A percentile compares a stretch with the other conserved stretches of the same genome.
phyloP scores from a whole-genome alignment of 2,888 invertebrate genomes.

The Nemurella pictetii region DNA sequence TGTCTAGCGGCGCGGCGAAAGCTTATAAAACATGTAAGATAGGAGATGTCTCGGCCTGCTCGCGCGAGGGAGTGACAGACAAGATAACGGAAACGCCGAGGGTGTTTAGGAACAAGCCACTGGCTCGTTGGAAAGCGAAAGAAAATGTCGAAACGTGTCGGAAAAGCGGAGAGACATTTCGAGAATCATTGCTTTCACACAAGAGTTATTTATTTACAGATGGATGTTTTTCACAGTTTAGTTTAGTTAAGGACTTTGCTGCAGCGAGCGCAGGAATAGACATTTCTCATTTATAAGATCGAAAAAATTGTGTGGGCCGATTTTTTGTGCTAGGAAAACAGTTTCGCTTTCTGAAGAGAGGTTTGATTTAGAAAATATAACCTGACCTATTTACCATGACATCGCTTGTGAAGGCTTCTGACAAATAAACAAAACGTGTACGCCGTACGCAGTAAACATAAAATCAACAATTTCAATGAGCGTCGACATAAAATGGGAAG shows the following conservation, averaged over 20 bases:
- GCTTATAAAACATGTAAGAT: background rate
- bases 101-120: no score
- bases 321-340: background rate
- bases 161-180: background rate
- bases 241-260: background rate
- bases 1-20: background rate
- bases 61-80: background rate
- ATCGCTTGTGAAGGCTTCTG: no score
- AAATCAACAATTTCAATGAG: no score
- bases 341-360: no score
- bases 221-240: background rate
- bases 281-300: no score
- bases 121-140: background rate
- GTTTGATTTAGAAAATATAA: no score
- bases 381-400: no score
- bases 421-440: no score
- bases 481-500: no score
- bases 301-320: no score
- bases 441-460: no score
- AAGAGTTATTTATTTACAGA: background rate
- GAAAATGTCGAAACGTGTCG: background rate
- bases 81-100: background rate
- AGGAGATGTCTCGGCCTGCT: background rate
- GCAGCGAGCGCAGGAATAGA: background rate
- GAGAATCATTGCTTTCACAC: background rate